A percentile compares a stretch with the other conserved stretches of the same genome.
These are phyloP conservation scores for Pocillopora meandrina DNA, from an alignment of 92 coral and sea anemone genomes.

Conservation along the genomic window DNA sequence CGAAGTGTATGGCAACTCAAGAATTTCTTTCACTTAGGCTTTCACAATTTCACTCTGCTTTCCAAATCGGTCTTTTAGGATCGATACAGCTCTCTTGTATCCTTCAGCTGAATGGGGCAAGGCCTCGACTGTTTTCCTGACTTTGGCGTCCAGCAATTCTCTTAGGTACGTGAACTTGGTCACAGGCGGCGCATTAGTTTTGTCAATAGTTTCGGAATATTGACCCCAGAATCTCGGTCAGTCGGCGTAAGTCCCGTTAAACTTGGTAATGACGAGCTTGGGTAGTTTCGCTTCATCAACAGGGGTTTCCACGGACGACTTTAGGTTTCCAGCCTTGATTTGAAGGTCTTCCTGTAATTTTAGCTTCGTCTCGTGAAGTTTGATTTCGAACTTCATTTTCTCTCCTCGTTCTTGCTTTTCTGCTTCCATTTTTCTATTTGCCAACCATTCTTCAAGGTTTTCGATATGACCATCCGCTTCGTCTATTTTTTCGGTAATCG, in stretches of 20 bases:
- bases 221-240: conserved; percentile 57
- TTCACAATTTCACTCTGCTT: conserved; percentile 33
- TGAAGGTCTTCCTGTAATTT: conserved; percentile 30
- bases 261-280: conserved; percentile 33
- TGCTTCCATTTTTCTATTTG: conserved; percentile 1
- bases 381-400: conserved; percentile 34
- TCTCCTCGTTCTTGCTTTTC: conserved; percentile 33
- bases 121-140: conserved; percentile 16
- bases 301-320: neutral
- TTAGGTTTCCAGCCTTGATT: neutral
- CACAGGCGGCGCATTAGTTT: conserved; percentile 25
- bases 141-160: conserved; percentile 32
- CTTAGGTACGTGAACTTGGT: conserved; percentile 51
- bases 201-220: conserved; percentile 45
- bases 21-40: conserved; percentile 27
- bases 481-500: conserved; percentile 15
- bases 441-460: conserved; percentile 40
- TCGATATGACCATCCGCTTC: conserved; percentile 18
- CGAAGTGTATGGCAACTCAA: conserved; percentile 32
- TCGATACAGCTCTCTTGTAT: conserved; percentile 33
- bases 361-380: conserved; percentile 40
- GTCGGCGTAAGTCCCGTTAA: conserved; percentile 38
- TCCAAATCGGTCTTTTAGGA: conserved; percentile 21
- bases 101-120: conserved; percentile 48
- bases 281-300: conserved; percentile 14